Conservation (phyloP, 30 jellyfish, hydroid and myxozoan genomes). For the Hydra vulgaris region DNA sequence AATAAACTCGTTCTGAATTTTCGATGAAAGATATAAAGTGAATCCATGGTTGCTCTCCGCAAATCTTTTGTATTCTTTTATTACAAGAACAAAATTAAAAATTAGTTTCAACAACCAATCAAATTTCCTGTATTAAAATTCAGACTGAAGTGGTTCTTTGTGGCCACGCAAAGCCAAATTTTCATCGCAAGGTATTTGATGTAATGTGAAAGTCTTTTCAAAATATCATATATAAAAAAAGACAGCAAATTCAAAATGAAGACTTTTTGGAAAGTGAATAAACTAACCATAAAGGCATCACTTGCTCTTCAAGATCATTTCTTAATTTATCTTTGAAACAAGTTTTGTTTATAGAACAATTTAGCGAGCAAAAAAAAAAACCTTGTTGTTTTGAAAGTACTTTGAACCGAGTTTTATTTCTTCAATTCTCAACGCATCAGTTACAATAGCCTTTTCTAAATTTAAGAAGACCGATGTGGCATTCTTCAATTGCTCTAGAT, state of each 20-base stretch:
- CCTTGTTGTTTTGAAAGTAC: neutral
- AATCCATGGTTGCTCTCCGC: neutral
- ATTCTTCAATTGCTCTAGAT: neutral
- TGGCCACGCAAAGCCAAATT: neutral
- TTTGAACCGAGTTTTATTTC: neutral
- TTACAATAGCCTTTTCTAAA: neutral
- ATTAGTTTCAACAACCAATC: neutral
- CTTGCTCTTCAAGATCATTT: neutral
- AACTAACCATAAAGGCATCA: neutral
- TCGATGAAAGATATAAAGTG: neutral
- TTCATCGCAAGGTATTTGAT: neutral
- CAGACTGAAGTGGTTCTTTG: neutral
- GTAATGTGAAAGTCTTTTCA: neutral
- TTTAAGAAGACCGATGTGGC: neutral
- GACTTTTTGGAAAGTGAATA: neutral
- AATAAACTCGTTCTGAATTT: neutral
- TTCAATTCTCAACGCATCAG: neutral
- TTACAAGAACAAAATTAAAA: neutral
- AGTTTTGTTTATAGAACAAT: neutral
- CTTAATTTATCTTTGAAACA: too few species aligned
- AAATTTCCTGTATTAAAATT: neutral
- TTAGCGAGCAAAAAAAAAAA: neutral
- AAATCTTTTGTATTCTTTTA: neutral
- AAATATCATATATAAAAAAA: neutral
- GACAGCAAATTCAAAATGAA: neutral